These are phyloP conservation scores for Parambassis ranga DNA, from an alignment of 2,797 vertebrate species.

Conservation along the genomic window DNA sequence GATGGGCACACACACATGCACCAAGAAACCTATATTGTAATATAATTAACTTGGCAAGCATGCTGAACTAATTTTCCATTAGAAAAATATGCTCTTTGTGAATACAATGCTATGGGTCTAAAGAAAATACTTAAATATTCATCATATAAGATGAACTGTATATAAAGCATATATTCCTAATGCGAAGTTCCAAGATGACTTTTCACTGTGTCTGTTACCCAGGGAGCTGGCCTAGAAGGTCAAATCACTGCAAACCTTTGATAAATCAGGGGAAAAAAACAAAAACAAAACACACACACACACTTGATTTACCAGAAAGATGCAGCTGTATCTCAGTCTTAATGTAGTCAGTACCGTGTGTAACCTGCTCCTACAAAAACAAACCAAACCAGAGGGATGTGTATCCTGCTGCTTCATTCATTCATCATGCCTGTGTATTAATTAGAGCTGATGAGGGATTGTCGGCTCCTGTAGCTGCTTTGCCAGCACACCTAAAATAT, in stretches of 20 bases:
- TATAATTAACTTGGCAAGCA: slow-evolving; percentile 54
- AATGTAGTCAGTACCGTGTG: background rate
- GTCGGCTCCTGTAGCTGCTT: slow-evolving; percentile 12
- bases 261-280: background rate
- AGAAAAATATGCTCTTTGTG: slow-evolving; percentile 49
- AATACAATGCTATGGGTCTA: slow-evolving; percentile 26
- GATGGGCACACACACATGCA: slow-evolving; percentile 38
- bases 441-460: slow-evolving; percentile 14
- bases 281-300: background rate
- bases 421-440: background rate
- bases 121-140: slow-evolving; percentile 44
- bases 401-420: background rate
- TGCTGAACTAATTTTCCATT: slow-evolving; percentile 45
- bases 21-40: slow-evolving; percentile 42
- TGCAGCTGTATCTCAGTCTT: background rate
- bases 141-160: slow-evolving; percentile 37
- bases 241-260: background rate
- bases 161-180: slow-evolving; percentile 7
- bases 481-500: background rate
- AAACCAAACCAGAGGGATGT: background rate
- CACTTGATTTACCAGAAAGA: background rate
- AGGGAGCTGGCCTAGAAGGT: background rate
- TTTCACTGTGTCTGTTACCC: slow-evolving; percentile 4
- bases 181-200: background rate
- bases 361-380: background rate